Evolutionary conservation across 1,140 invertebrate genomes (phyloP).

Genomic region (Drosophila littoralis): DNA sequence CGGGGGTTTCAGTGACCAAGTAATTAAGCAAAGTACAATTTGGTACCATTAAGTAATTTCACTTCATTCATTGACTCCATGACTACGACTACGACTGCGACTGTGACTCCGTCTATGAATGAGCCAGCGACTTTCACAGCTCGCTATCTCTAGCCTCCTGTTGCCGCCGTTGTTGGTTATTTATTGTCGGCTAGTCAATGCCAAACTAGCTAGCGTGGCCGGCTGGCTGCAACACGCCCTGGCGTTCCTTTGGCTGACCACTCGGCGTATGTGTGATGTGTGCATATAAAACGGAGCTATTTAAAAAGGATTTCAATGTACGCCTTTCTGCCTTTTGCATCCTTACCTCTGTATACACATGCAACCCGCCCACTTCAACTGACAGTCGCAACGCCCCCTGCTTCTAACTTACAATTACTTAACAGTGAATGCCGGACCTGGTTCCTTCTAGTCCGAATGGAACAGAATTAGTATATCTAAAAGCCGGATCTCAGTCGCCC

Average conservation of each 20-base stretch:
- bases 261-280: constrained; percentile 69
- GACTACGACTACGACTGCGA: constrained; percentile 41
- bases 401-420: constrained; percentile 15
- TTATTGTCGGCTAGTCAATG: constrained; percentile 59
- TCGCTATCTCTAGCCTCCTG: background rate
- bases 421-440: constrained; percentile 23
- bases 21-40: constrained; percentile 84
- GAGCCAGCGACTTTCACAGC: no score
- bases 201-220: constrained; percentile 12
- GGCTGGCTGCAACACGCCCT: background rate
- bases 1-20: constrained; percentile 70
- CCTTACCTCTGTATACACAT: constrained; percentile 18
- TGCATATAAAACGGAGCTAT: constrained; percentile 55
- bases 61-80: constrained; percentile 75
- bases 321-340: constrained; percentile 14
- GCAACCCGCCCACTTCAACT: background rate
- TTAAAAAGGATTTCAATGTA: constrained; percentile 65
- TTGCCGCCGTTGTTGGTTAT: constrained; percentile 18
- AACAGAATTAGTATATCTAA: constrained; percentile 34
- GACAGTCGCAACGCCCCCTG: constrained; percentile 4
- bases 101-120: background rate
- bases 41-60: constrained; percentile 83
- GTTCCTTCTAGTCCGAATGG: constrained; percentile 9
- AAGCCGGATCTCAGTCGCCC: constrained; percentile 3
- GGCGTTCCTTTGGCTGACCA: constrained; percentile 36